A percentile compares a stretch with the other conserved stretches of the same genome.
phyloP scores from a whole-genome alignment of 2,888 invertebrate genomes.

The Tenthredo livida region DNA sequence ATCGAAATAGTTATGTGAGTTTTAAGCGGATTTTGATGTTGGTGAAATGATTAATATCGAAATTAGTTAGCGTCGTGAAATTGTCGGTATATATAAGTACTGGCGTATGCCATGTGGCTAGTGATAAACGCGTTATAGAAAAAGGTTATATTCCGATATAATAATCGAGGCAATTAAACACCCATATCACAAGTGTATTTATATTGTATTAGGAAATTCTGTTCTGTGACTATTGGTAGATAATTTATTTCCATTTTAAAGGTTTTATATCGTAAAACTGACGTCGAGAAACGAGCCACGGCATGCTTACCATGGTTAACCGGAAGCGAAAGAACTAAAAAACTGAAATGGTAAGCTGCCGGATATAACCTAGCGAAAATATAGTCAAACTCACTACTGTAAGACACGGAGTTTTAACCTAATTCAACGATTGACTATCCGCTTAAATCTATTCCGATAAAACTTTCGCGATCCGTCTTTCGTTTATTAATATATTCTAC shows the following conservation, averaged over 20 bases:
- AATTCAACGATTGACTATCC: neutral
- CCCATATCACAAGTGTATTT: neutral
- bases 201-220: neutral
- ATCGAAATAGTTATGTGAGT: neutral
- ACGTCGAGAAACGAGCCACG: slow-evolving; percentile 53
- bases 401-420: neutral
- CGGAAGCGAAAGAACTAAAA: slow-evolving; percentile 69
- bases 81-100: neutral
- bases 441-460: neutral
- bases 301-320: slow-evolving; percentile 70
- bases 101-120: slow-evolving; percentile 34
- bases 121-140: neutral
- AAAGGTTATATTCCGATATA: neutral
- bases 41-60: neutral
- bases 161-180: neutral
- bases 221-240: neutral
- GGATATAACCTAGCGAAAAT: neutral
- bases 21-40: neutral
- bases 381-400: slow-evolving; percentile 18
- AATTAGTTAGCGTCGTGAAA: neutral
- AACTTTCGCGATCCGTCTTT: neutral
- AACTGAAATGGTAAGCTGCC: slow-evolving; percentile 57
- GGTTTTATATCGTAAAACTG: slow-evolving; percentile 55
- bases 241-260: neutral
- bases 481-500: neutral